Evolutionary conservation across 2,113 vertebrate species (phyloP).

Genomic region (Ageneiosus marmoratus): DNA sequence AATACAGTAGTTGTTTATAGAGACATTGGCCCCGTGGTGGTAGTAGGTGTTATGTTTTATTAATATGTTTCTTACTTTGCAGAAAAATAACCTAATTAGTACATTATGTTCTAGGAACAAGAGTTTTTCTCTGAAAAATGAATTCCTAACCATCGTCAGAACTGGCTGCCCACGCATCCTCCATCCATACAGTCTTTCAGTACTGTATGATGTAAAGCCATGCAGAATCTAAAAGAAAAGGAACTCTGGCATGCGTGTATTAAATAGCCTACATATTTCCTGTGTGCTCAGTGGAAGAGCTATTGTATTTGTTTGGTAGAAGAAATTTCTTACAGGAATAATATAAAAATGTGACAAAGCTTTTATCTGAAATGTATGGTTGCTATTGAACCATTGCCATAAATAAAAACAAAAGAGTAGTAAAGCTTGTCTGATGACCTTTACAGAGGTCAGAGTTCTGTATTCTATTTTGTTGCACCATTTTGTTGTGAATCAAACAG

Average conservation of each 20-base stretch:
- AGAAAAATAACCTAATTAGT: not conserved
- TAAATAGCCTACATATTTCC: conserved; percentile 25
- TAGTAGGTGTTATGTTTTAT: conserved; percentile 38
- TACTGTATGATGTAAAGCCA: conserved; percentile 45
- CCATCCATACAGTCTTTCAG: conserved; percentile 31
- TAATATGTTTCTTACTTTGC: conserved; percentile 37
- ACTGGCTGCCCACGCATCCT: conserved; percentile 26
- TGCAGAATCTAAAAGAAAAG: conserved; percentile 38
- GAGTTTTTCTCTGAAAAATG: conserved; percentile 33
- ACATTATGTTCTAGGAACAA: conserved; percentile 1
- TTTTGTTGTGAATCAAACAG: not conserved
- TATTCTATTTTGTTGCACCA: not conserved
- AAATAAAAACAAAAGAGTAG: not conserved
- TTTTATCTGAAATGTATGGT: not conserved
- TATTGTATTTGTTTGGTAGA: conserved; percentile 7
- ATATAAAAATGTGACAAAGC: not conserved
- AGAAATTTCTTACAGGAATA: not conserved
- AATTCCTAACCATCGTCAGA: conserved; percentile 28
- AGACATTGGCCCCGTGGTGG: not conserved
- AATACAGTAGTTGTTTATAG: conserved; percentile 12
- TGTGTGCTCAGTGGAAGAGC: conserved; percentile 6
- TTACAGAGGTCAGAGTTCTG: not conserved
- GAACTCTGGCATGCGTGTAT: conserved; percentile 19
- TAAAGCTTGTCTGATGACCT: not conserved
- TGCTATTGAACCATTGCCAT: not conserved